A percentile compares a stretch with the other conserved stretches of the same genome.
These are phyloP conservation scores for Drosophila hydei DNA, from an alignment of 1,140 invertebrate species.

Conservation along the genomic window DNA sequence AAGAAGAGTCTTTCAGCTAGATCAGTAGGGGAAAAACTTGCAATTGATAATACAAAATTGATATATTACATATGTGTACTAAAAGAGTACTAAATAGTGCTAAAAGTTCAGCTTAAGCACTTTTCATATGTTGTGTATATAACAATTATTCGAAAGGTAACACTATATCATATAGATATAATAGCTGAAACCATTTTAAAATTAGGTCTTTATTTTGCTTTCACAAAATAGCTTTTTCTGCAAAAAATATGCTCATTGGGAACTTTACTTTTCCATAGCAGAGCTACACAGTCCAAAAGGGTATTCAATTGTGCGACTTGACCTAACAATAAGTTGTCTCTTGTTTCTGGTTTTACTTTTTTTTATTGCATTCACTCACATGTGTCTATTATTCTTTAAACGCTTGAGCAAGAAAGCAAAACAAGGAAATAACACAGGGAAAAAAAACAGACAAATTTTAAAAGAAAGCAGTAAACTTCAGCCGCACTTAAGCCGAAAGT, in stretches of 20 bases:
- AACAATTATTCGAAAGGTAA: too few species aligned
- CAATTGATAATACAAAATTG: neutral
- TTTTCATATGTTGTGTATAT: too few species aligned
- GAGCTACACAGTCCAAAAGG: too few species aligned
- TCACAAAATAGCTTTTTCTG: too few species aligned
- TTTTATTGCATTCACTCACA: slow-evolving; percentile 58
- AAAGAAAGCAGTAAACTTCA: slow-evolving; percentile 13
- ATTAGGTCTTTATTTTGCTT: too few species aligned
- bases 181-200: too few species aligned
- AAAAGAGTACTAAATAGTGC: too few species aligned
- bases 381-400: slow-evolving; percentile 61
- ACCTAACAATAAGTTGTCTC: neutral
- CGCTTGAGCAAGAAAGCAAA: slow-evolving; percentile 24
- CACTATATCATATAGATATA: too few species aligned
- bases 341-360: slow-evolving; percentile 22
- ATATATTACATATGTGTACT: neutral
- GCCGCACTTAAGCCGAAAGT: neutral
- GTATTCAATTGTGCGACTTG: neutral
- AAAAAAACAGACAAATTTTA: slow-evolving; percentile 26
- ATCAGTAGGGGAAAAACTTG: neutral
- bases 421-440: slow-evolving; percentile 1
- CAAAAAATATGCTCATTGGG: too few species aligned
- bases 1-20: neutral
- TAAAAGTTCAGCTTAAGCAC: too few species aligned
- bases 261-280: too few species aligned